phyloP scores from a whole-genome alignment of 2,888 invertebrate genomes.

The Drosophila antonietae region DNA sequence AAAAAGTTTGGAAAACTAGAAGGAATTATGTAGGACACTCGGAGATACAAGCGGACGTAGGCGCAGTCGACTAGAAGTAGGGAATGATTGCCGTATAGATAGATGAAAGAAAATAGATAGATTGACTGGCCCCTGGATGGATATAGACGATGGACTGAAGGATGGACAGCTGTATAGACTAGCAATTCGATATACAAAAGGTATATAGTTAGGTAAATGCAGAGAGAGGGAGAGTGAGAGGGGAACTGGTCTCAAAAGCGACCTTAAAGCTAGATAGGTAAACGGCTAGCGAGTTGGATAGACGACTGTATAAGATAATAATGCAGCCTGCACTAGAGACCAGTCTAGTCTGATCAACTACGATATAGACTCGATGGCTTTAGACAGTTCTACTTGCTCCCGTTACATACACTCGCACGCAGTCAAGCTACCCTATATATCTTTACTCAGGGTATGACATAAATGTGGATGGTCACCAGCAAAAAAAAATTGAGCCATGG shows the following conservation, averaged over 20 bases:
- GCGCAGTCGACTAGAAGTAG: no score
- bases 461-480: conserved; percentile 23
- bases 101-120: neutral
- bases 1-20: neutral
- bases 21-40: neutral
- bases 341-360: neutral
- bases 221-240: no score
- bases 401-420: neutral
- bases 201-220: no score
- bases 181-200: neutral
- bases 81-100: no score
- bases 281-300: no score
- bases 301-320: no score
- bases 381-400: neutral
- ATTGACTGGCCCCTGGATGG: no score
- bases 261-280: no score
- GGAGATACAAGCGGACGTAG: no score
- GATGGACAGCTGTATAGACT: neutral
- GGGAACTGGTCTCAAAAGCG: no score
- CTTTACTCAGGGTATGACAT: neutral
- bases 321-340: neutral
- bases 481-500: conserved; percentile 39
- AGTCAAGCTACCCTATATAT: neutral
- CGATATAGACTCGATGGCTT: neutral
- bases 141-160: neutral